These are phyloP conservation scores for Phrynocephalus versicolor DNA, from an alignment of 2,113 vertebrate genomes.

Conservation along the genomic window DNA sequence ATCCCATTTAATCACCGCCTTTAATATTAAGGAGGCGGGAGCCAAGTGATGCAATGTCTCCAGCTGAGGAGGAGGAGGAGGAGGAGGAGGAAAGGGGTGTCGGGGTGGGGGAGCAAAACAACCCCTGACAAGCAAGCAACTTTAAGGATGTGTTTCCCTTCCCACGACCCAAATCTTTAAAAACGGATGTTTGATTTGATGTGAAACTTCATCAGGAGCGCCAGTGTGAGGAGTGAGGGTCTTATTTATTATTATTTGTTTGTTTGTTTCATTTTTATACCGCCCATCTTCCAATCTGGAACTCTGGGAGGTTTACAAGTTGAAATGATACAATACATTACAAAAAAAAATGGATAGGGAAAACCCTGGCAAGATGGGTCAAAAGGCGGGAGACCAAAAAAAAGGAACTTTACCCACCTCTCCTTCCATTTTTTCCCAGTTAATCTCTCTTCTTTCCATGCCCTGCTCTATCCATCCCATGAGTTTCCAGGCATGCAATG, in stretches of 20 bases:
- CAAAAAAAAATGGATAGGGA: too few relatives aligned
- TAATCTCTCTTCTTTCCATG: slow-evolving; percentile 1
- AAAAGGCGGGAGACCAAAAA: too few relatives aligned
- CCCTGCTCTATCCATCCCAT: slow-evolving; percentile 18
- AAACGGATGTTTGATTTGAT: slow-evolving; percentile 68
- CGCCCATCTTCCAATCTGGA: too few relatives aligned
- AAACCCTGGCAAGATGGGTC: too few relatives aligned
- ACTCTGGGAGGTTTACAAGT: too few relatives aligned
- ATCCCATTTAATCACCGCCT: slow-evolving; percentile 72
- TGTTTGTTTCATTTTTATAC: too few relatives aligned
- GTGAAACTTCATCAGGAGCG: slow-evolving; percentile 58
- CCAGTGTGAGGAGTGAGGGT: slow-evolving; percentile 14
- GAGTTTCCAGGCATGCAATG: slow-evolving; percentile 49
- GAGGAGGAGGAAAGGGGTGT: slow-evolving; percentile 58
- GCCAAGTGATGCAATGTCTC: slow-evolving; percentile 35
- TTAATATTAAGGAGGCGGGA: slow-evolving; percentile 75
- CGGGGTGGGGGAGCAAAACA: slow-evolving; percentile 33
- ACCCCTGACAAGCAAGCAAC: slow-evolving; percentile 59
- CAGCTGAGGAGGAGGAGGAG: slow-evolving; percentile 41
- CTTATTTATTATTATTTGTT: too few relatives aligned
- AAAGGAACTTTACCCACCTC: neutral
- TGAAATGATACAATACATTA: too few relatives aligned
- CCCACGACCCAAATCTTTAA: slow-evolving; percentile 66
- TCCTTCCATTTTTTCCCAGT: neutral
- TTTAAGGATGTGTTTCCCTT: slow-evolving; percentile 72